Evolutionary conservation across 2,888 invertebrate genomes (phyloP).

Genomic region (Papilio elwesi): DNA sequence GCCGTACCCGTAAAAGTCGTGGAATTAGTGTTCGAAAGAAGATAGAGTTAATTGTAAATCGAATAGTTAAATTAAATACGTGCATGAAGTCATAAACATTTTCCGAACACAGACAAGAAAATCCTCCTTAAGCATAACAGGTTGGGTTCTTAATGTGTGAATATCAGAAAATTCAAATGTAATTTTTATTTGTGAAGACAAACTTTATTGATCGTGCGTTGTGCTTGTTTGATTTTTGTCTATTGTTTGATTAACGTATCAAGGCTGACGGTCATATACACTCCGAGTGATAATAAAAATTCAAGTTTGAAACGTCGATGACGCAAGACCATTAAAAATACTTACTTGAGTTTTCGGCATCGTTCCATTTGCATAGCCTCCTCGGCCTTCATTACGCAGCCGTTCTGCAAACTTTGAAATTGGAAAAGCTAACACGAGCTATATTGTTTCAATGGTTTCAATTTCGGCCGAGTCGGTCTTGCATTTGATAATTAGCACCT

Average conservation of each 20-base stretch:
- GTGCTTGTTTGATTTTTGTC: conserved; percentile 78
- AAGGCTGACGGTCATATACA: conserved; percentile 81
- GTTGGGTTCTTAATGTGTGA: conserved; percentile 47
- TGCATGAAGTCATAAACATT: neutral
- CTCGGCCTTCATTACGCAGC: conserved; percentile 81
- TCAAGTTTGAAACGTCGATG: conserved; percentile 82
- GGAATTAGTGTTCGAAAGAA: neutral
- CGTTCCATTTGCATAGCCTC: conserved; percentile 80
- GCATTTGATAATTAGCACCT: conserved; percentile 84
- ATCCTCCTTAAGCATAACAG: conserved; percentile 19
- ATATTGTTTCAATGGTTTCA: conserved; percentile 83
- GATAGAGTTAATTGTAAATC: neutral
- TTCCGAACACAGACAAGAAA: conserved; percentile 5
- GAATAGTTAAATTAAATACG: neutral
- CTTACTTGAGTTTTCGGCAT: conserved; percentile 80
- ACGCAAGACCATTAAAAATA: conserved; percentile 84
- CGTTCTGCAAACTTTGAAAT: conserved; percentile 83
- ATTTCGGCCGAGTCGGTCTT: conserved; percentile 78
- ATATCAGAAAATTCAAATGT: conserved; percentile 57
- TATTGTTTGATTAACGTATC: conserved; percentile 83
- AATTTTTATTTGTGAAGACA: conserved; percentile 69
- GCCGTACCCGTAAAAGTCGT: neutral
- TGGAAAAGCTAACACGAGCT: conserved; percentile 79
- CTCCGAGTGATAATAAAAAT: conserved; percentile 83
- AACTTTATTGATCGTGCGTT: conserved; percentile 76